Conservation (phyloP, 2,888 invertebrate genomes). For the Caenorhabditis panamensis region DNA sequence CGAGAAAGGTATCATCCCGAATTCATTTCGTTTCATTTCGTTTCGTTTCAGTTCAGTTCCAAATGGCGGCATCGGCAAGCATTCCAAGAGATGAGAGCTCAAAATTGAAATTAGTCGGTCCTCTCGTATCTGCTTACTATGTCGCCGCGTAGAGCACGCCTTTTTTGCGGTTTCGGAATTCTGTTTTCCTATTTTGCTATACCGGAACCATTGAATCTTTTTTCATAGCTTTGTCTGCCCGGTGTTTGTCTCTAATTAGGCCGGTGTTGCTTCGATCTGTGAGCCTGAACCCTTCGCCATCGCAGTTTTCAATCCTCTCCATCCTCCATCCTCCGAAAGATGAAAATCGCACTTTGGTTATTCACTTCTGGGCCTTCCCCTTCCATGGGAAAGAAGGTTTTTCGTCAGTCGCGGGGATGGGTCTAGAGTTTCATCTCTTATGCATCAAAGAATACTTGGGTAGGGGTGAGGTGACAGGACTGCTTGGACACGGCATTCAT, state of each 20-base stretch:
- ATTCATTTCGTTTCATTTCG: conserved; percentile 34
- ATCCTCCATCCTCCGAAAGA: no score
- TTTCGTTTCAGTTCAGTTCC: no score
- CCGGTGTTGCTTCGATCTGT: neutral
- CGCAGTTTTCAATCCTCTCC: no score
- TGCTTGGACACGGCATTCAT: conserved; percentile 1
- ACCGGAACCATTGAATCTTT: conserved; percentile 30
- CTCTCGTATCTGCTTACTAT: neutral
- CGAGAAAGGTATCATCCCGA: conserved; percentile 5
- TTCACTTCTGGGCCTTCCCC: neutral
- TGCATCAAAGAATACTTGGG: conserved; percentile 54
- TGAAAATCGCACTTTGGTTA: conserved; percentile 7
- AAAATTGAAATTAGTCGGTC: conserved; percentile 52
- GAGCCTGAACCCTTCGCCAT: no score
- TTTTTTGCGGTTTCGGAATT: conserved; percentile 39
- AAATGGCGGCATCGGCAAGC: conserved; percentile 10
- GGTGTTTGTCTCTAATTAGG: neutral
- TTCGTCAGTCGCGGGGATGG: conserved; percentile 15
- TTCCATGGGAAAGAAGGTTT: conserved; percentile 5
- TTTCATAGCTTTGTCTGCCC: conserved; percentile 25
- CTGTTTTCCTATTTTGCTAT: conserved; percentile 22
- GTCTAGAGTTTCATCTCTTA: conserved; percentile 56
- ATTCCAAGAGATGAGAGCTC: conserved; percentile 51
- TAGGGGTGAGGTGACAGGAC: conserved; percentile 5
- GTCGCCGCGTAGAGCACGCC: neutral